Evolutionary conservation across 2,888 invertebrate species (phyloP), one percentile per base, ranked within the genome.

Genomic region (Phaonia tiefii): DNA sequence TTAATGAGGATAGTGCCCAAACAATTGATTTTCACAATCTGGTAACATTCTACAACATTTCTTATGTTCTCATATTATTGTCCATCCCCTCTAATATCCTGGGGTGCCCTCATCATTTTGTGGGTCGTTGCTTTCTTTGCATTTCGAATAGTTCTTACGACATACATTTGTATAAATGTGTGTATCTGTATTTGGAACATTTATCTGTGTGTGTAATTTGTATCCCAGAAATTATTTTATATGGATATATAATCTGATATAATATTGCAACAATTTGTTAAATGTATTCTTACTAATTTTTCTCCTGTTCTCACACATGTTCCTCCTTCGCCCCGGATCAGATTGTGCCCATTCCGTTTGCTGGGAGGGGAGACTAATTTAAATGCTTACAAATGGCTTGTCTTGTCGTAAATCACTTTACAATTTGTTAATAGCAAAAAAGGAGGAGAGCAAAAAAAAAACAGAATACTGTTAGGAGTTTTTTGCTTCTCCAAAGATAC

Each of bases 351-450:
- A 17, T 3, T 1, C 49, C 49, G 7, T 15, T n/a, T 46, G 22
- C 22, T 54, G 54, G 37, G 37, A 60, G 37, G 37, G 39, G 87
- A 89, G 88, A 88, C 89, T 87, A 86, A 86, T 88, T 86, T 87
- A 87, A 81, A 84, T 85, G 82, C 85, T 85, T 85, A 89, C 84
- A 89, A 89, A 89, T 89, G 87, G 89, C 89, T 88, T 89, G 86
- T 86, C 88, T 86, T 88, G 88, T 89, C 89, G 90, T 89, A 89
- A 89, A 89, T 89, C 89, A 89, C 90, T 87, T 87, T 89, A 89
- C 90, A 89, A 31, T 31, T 31, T 31, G 31, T 31, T 31, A 31
- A 31, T 3, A 31, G 31, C 31, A 31, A 31, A 8, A 31, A 31
- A 31, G 8, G 8, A 31, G 4, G 8, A 31, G 8, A 31, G 4